Evolutionary conservation across 2,797 vertebrate species (phyloP), one percentile per base, ranked within the genome.

Genomic region (Tokudaia muenninki): DNA sequence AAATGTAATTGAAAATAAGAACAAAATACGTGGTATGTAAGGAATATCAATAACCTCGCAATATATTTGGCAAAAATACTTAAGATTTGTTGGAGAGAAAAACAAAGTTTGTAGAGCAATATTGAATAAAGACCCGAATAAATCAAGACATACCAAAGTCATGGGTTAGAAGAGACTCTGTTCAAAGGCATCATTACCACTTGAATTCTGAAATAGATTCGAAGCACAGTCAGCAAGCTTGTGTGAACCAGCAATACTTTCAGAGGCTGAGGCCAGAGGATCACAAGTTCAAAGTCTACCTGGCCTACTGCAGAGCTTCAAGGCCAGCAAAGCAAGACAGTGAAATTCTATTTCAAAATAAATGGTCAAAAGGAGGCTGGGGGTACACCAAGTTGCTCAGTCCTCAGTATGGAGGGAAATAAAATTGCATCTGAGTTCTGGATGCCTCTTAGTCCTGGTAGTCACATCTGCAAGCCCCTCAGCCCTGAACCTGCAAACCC

Each of bases 41-140:
- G 31, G 93, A 92, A 83, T 92, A 65, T 24, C 61, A 86, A 21
- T 61, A 82, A 87, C 87, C 47, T 78, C 80, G 92, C 92, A 90
- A 61, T 87, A 81, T 9, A 67, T 61, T 77, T 57, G 8, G 80
- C 74, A 97, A 90, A 96, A n/a, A 78, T 78, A 93, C 0, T 37
- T 96, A 91, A 95, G n/a, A 87, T 12, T 44, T 65, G 83, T 14
- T 47, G 34, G 19, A 17, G 67, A 94, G 34, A 92, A 82, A 94
- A 93, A 87, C 9, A 94, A 92, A 97, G 13, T 31, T 65, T 77
- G 80, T 0, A 57, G 29, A 84, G 31, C 55, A 91, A 70, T 87
- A 94, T 5, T 81, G 55, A 96, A 96, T 65, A 44, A 95, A 93
- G 19, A 72, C 22, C 4, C 31, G 88, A 89, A 67, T 81, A 70